Evolutionary conservation across 2,113 vertebrate species (phyloP).

Genomic region (Accipiter cooperii): DNA sequence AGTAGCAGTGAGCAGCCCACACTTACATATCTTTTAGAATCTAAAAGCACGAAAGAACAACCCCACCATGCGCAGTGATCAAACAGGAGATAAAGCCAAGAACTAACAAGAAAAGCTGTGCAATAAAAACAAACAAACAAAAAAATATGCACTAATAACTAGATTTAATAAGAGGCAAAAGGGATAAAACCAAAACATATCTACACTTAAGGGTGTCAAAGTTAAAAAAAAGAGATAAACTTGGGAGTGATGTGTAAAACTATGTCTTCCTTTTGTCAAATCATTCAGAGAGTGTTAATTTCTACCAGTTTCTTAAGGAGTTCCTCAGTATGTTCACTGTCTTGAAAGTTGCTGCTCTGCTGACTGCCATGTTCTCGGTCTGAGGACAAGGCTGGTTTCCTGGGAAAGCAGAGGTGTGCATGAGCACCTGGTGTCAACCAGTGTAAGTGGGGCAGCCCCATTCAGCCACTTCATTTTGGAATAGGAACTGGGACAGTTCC

Average conservation of each 20-base stretch:
- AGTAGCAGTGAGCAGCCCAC: background rate
- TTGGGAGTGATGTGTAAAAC: background rate
- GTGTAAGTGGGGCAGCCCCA: fast-evolving
- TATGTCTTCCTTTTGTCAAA: background rate
- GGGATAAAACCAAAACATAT: background rate
- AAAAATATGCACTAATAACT: background rate
- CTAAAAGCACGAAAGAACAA: background rate
- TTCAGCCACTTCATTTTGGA: background rate
- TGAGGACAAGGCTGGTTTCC: background rate
- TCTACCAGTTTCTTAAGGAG: background rate
- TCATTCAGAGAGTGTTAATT: background rate
- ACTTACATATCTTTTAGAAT: background rate
- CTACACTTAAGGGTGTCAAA: background rate
- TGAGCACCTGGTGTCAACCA: background rate
- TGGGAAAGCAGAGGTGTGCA: background rate
- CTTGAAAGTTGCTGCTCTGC: background rate
- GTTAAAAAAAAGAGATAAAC: background rate
- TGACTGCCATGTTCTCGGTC: background rate
- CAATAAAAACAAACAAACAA: background rate
- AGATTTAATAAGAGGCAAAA: background rate
- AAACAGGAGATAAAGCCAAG: background rate
- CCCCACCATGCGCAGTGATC: background rate
- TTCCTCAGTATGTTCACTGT: background rate
- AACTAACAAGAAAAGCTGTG: background rate
- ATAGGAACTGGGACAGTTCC: background rate